Percentiles rank a stretch among this genome's conserved stretches.
These are phyloP conservation scores for Drosophila tani DNA, from an alignment of 1,140 invertebrate species.

Conservation along the genomic window DNA sequence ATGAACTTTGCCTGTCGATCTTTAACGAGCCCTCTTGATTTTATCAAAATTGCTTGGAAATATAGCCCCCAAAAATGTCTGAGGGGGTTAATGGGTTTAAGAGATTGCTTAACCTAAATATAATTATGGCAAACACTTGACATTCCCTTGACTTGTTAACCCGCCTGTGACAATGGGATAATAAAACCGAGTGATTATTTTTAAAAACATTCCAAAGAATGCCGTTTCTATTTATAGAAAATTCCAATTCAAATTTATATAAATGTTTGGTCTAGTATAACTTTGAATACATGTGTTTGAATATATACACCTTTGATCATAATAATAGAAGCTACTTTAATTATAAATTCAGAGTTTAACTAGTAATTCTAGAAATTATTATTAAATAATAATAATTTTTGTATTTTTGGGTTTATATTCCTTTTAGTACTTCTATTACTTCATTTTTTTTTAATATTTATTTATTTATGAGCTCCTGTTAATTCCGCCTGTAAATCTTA, in stretches of 20 bases:
- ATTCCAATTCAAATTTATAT: neutral
- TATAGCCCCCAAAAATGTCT: conserved; percentile 2
- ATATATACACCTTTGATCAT: neutral
- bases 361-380: too few species aligned
- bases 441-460: neutral
- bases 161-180: too few species aligned
- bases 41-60: neutral
- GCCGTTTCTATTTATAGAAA: conserved; percentile 10
- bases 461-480: neutral
- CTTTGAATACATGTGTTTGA: neutral
- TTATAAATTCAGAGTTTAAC: neutral
- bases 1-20: conserved; percentile 34
- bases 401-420: too few species aligned
- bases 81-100: neutral
- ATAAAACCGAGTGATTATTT: neutral
- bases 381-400: too few species aligned
- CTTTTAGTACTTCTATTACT: neutral
- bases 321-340: neutral
- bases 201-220: conserved; percentile 5
- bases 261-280: neutral
- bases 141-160: neutral
- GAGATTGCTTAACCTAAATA: too few species aligned
- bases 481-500: too few species aligned
- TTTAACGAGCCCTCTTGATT: neutral
- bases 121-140: neutral